Base-by-base conservation (phyloP, 2,113 vertebrate genomes). In the Motacilla alba region DNA sequence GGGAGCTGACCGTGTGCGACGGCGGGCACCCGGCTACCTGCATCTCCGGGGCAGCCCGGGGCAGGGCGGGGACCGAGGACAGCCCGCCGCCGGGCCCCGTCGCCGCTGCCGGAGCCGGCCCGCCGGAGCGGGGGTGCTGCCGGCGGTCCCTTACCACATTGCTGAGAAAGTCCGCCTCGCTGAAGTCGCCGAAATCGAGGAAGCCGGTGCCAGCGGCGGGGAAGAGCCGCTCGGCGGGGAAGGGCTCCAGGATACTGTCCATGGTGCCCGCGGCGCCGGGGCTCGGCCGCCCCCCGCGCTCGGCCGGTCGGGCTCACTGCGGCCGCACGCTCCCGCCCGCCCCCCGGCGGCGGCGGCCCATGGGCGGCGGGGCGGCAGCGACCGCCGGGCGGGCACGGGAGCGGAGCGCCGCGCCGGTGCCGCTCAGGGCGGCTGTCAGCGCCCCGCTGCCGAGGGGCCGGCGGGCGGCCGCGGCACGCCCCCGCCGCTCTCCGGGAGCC, bases 121-220 rank as follows among this genome's bases (percentile, higher is more conserved):
- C n/a, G n/a, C n/a, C n/a, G 53, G 49, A 27, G 35, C 18, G 13
- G 31, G 17, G 31, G 15, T 78, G 50, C 64, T 23, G 81, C 56
- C 85, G 23, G n/a, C 77, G 20, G 70, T 82, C 76, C 87, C 98
- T 96, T 98, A 98, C 98, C 98, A 98, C 98, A 98, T 98, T 99
- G 96, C 96, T 98, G 96, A 99, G 98, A 92, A 99, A 98, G 97
- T 99, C 98, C 63, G 98, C 98, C 95, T 98, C 98, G 95, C 98
- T 98, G 96, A 99, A 97, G 69, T 98, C 98, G 87, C 98, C 98
- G 88, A 99, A 95, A 95, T 99, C 98, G 98, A 98, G 97, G 94
- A 99, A 98, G 93, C 98, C 98, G 96, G 98, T 96, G 39, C 94
- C 92, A 62, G 88, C 90, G 93, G 98, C 98, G 13, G 98, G 98